Evolutionary conservation across 2,888 invertebrate genomes (phyloP).

Genomic region (Nysson spinosus): DNA sequence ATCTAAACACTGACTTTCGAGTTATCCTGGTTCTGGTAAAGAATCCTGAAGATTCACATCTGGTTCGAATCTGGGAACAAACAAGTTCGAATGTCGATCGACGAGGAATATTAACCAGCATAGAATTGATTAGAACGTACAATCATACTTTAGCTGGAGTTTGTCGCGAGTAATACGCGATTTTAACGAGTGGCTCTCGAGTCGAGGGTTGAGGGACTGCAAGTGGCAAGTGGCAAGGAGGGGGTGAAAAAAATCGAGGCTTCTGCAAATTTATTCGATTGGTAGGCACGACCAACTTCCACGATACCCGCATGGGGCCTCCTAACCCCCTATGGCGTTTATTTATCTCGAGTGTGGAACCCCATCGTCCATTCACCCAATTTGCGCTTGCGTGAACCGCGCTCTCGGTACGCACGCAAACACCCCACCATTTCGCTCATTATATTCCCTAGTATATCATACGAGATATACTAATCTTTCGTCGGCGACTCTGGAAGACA

Average conservation of each 20-base stretch:
- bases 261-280: conserved; percentile 56
- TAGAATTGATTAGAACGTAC: too few relatives aligned
- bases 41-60: too few relatives aligned
- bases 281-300: conserved; percentile 44
- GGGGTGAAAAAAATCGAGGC: conserved; percentile 35
- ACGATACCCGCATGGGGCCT: conserved; percentile 58
- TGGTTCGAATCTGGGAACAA: too few relatives aligned
- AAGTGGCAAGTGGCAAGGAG: not conserved
- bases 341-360: conserved; percentile 61
- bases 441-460: conserved; percentile 41
- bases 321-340: conserved; percentile 52
- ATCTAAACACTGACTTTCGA: too few relatives aligned
- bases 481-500: conserved; percentile 11
- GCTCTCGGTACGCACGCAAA: conserved; percentile 33
- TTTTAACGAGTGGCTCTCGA: conserved; percentile 33
- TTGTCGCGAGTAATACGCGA: too few relatives aligned
- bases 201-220: not conserved
- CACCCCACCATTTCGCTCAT: conserved; percentile 53
- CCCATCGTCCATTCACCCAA: conserved; percentile 63
- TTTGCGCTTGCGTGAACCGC: conserved; percentile 52
- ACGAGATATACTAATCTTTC: conserved; percentile 43
- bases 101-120: too few relatives aligned
- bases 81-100: too few relatives aligned
- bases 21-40: too few relatives aligned
- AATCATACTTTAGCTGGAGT: too few relatives aligned